Base-by-base conservation (phyloP, 1,140 invertebrate species). In the Drosophila orena region DNA sequence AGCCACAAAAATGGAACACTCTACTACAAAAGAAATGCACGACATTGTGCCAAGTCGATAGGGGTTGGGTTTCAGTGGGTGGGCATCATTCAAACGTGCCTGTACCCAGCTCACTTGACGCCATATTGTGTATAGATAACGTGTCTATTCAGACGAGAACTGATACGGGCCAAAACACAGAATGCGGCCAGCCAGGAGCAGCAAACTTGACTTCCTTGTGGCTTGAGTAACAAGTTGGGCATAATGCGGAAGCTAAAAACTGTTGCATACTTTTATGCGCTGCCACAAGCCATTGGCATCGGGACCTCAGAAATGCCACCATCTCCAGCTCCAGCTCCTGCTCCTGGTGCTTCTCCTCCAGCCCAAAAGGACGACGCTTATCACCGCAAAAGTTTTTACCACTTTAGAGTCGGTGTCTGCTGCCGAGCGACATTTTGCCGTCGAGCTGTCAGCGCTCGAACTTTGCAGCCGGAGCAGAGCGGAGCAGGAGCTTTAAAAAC, bases 121-220 rank as follows among this genome's bases (percentile, higher is more conserved):
- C 79, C 79, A 74, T 77, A 84, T 89, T 88, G 79, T 89, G 80
- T 80, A 80, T 66, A 89, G 85, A 88, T 88, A 88, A 89, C 84
- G 68, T 88, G 85, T 89, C 77, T 89, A 88, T 88, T 88, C 84
- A 88, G 85, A 71, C 84, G 77, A 80, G 65, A 89, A 80, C 85
- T 77, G 84, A 88, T 88, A 89, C 79, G 77, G 73, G 75, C 59
- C 74, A 81, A 74, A 70, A 78, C 38, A 60, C 74, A 77, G 79
- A 88, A 64, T 69, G 60, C 66, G 38, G 24, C 60, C 60, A 52
- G 38, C 20, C 40, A 30, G 61, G 49, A 69, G 50, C 62, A 22
- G 64, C 56, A 73, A 69, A 34, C 66, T 57, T 62, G 61, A 50
- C 79, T 76, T 78, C 64, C 68, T 35, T 66, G 62, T 49, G 62